Percentiles rank a stretch among this genome's conserved stretches.
These are phyloP conservation scores for Stictocephala bisonia DNA, from an alignment of 2,888 invertebrate genomes.

Conservation along the genomic window DNA sequence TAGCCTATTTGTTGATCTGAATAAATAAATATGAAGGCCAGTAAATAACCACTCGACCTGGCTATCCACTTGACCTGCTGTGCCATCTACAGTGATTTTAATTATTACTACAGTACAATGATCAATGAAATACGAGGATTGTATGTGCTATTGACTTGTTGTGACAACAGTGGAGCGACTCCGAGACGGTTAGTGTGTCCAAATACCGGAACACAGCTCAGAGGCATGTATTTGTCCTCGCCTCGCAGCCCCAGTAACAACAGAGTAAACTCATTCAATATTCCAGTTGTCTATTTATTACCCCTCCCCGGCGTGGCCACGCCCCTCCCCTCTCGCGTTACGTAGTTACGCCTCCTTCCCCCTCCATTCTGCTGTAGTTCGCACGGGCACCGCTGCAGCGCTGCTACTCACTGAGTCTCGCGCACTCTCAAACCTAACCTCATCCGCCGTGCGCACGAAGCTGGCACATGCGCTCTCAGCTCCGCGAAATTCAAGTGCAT, in stretches of 20 bases:
- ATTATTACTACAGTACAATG: no score
- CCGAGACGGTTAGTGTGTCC: not conserved
- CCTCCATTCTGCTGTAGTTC: not conserved
- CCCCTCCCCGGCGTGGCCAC: not conserved
- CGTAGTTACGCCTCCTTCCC: not conserved
- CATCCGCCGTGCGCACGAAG: not conserved
- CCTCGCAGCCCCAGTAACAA: slow-evolving; percentile 10
- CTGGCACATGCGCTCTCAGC: slow-evolving; percentile 41
- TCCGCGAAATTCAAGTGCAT: not conserved
- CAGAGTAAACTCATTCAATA: slow-evolving; percentile 38
- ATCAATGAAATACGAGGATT: no score
- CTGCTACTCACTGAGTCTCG: slow-evolving; percentile 5
- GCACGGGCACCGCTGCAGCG: slow-evolving; percentile 14
- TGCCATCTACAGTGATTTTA: no score
- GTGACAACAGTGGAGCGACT: no score
- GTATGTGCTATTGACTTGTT: no score
- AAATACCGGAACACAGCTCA: slow-evolving; percentile 6
- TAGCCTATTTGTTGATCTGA: no score
- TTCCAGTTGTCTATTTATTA: slow-evolving; percentile 26
- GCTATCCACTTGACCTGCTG: no score
- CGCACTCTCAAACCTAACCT: slow-evolving; percentile 29
- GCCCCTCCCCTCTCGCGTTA: not conserved
- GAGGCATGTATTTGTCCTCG: slow-evolving; percentile 19
- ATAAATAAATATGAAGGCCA: no score
- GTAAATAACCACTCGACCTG: no score